Conservation (phyloP, 2,888 invertebrate genomes). For the Nasonovia ribisnigri region DNA sequence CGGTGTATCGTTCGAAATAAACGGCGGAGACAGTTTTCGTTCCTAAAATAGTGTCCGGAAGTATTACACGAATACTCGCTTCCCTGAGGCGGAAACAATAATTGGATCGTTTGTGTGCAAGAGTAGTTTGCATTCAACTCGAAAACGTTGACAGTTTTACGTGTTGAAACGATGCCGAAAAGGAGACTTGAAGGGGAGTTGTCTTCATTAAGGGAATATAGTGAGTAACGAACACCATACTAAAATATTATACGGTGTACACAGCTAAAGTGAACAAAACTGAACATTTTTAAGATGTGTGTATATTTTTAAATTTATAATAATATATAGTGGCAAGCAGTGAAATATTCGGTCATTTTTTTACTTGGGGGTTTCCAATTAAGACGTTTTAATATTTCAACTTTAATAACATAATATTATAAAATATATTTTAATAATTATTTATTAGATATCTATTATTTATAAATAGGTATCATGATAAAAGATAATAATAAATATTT, state of each 20-base stretch:
- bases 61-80: background rate
- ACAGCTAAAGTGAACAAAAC: constrained; percentile 11
- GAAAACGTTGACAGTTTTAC: constrained; percentile 57
- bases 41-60: constrained; percentile 28
- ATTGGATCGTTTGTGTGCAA: constrained; percentile 51
- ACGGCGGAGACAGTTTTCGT: background rate
- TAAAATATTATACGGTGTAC: background rate
- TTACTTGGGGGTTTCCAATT: background rate
- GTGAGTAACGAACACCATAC: background rate
- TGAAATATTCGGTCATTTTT: background rate
- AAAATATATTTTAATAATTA: background rate
- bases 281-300: background rate
- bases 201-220: constrained; percentile 24
- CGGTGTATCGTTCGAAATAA: background rate
- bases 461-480: background rate
- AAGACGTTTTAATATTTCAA: background rate
- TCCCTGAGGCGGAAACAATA: constrained; percentile 12
- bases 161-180: constrained; percentile 22
- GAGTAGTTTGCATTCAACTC: constrained; percentile 41
- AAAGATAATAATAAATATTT: background rate
- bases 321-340: background rate
- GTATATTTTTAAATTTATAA: background rate
- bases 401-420: background rate
- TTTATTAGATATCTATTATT: background rate
- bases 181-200: constrained; percentile 31